These are phyloP conservation scores for Sarotherodon lohbergeri DNA, from an alignment of 2,113 vertebrate genomes.

Conservation along the genomic window DNA sequence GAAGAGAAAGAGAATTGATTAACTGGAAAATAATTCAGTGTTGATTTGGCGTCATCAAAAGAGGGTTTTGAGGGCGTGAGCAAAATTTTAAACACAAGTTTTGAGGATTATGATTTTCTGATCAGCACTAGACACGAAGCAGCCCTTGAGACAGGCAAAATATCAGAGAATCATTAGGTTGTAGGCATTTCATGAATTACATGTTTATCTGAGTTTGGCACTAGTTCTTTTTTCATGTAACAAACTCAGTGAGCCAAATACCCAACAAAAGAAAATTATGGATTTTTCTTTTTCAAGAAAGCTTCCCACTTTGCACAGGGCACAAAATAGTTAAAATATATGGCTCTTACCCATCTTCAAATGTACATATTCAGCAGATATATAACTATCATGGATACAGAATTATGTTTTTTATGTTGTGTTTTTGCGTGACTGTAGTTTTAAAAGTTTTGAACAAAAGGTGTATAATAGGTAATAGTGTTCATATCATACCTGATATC, in stretches of 20 bases:
- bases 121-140: background rate
- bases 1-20: background rate
- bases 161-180: background rate
- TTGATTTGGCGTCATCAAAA: background rate
- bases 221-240: background rate
- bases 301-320: background rate
- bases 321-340: background rate
- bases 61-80: background rate
- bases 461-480: background rate
- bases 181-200: background rate
- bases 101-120: background rate
- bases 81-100: background rate
- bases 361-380: background rate
- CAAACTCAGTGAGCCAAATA: background rate
- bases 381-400: background rate
- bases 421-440: background rate
- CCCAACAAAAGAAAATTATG: background rate
- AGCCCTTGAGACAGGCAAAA: background rate
- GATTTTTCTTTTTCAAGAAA: background rate
- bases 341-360: background rate
- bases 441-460: background rate
- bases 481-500: background rate
- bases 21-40: background rate
- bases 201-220: background rate
- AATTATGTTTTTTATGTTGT: background rate